Conservation (phyloP, 2,113 vertebrate species). For the Pachypanchax playfairii region DNA sequence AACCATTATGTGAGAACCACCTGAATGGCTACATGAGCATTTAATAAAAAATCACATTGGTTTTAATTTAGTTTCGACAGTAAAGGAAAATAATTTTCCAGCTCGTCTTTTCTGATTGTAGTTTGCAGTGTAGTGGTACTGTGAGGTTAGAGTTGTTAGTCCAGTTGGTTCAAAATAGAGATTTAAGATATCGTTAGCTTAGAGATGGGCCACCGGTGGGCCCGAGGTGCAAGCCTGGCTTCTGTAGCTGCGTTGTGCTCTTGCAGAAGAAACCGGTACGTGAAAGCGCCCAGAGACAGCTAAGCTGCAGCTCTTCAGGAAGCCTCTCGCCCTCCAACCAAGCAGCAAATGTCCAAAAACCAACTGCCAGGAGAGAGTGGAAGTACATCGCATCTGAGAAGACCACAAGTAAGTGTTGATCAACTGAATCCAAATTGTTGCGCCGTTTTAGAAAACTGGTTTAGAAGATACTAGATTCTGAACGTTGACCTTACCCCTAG, state of each 20-base stretch:
- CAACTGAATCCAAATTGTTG: background rate
- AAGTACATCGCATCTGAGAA: slow-evolving; percentile 99
- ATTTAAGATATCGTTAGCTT: slow-evolving; percentile 15
- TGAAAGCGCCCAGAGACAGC: slow-evolving; percentile 94
- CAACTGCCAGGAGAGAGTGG: slow-evolving; percentile 92
- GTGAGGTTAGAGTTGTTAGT: background rate
- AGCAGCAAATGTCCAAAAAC: slow-evolving; percentile 76
- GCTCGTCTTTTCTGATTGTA: no score
- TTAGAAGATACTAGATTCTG: background rate
- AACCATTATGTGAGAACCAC: slow-evolving; percentile 2
- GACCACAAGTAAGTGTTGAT: slow-evolving; percentile 91
- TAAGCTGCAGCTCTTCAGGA: slow-evolving; percentile 92
- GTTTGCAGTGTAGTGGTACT: slow-evolving; percentile 32
- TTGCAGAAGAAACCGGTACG: slow-evolving; percentile 97
- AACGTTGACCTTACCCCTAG: slow-evolving; percentile 60
- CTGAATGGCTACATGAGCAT: no score
- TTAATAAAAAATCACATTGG: no score
- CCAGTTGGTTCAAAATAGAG: slow-evolving; percentile 16
- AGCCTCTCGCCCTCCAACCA: slow-evolving; percentile 89
- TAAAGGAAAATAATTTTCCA: background rate
- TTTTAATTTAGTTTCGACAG: no score
- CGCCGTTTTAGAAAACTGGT: background rate
- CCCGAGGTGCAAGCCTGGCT: slow-evolving; percentile 74
- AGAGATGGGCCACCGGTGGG: slow-evolving; percentile 46
- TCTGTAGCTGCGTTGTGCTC: slow-evolving; percentile 95